Base-by-base conservation (phyloP, 2,797 vertebrate species). In the Chaunax sp. region DNA sequence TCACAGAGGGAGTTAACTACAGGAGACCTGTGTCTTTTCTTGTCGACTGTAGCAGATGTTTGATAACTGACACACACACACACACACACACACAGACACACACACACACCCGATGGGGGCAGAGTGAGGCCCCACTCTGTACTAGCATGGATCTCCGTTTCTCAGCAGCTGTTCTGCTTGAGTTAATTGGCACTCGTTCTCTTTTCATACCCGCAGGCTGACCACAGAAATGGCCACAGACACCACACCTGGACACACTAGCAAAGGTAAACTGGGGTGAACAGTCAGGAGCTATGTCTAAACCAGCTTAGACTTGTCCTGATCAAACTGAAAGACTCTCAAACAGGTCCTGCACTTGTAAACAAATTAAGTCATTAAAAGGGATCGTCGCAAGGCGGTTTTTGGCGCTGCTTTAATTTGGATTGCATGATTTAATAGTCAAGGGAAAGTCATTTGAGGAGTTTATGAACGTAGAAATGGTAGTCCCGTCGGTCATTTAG, bases 11-110 rank as follows among this genome's bases (percentile, higher is more conserved):
- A 86, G 87, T 86, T 85, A 87, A 90, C 61, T 41, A 43, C 77
- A 75, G 43, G 62, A 83, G 72, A 80, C 78, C 71, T 64, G 63
- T 84, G 83, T 87, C 80, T 86, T 91, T 91, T 92, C 87, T 90
- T 88, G 84, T 92, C 87, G 84, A 94, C 91, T 78, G 89, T 80
- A 92, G 92, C 94, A 94, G 93, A 95, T 94, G 95, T 91, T 90
- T 96, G 92, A 95, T 93, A 95, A 95, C 88, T 38, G 41, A 92
- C 84, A 80, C 68, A 72, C 75, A 61, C 46, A 23, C 40, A 26
- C 18, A 55, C 22, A 25, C 46, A 23, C 51, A 47, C 60, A 65
- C 51, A 92, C 84, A 80, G 65, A 72, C 75, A 61, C 46, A 23
- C 40, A 26, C 18, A 55, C 22, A 25, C 46, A 23, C 51, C 41